Evolutionary conservation across 2,113 vertebrate species (phyloP).

Genomic region (Chaetorhynchus papuensis): DNA sequence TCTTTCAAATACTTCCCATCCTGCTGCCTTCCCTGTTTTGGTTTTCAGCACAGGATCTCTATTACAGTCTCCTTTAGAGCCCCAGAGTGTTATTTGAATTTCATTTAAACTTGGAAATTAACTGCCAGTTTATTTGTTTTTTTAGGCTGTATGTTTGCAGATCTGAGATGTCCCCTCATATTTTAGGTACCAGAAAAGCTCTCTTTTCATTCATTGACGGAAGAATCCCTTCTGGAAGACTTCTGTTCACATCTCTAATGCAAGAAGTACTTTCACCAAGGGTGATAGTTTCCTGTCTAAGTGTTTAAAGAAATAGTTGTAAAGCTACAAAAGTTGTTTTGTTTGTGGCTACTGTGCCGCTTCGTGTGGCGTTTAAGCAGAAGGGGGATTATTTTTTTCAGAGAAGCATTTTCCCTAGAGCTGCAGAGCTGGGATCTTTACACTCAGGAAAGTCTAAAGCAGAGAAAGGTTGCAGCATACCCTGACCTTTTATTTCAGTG

Average conservation of each 20-base stretch:
- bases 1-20: not conserved
- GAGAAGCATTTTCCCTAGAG: not conserved
- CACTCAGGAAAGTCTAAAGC: not conserved
- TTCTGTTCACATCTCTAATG: not conserved
- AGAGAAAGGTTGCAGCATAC: not conserved
- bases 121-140: not conserved
- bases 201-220: not conserved
- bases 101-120: not conserved
- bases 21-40: not conserved
- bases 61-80: not conserved
- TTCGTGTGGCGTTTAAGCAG: not conserved
- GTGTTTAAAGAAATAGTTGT: not conserved
- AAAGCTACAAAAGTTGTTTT: not conserved
- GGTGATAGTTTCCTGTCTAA: not conserved
- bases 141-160: not conserved
- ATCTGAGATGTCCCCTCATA: not conserved
- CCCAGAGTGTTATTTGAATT: not conserved
- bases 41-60: not conserved
- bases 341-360: not conserved
- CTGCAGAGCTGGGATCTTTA: not conserved
- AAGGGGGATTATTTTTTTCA: not conserved
- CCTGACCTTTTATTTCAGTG: not conserved
- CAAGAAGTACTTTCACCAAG: not conserved
- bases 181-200: not conserved
- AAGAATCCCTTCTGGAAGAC: not conserved